Evolutionary conservation across 1,140 invertebrate species (phyloP).

Genomic region (Metopolophium dirhodum): DNA sequence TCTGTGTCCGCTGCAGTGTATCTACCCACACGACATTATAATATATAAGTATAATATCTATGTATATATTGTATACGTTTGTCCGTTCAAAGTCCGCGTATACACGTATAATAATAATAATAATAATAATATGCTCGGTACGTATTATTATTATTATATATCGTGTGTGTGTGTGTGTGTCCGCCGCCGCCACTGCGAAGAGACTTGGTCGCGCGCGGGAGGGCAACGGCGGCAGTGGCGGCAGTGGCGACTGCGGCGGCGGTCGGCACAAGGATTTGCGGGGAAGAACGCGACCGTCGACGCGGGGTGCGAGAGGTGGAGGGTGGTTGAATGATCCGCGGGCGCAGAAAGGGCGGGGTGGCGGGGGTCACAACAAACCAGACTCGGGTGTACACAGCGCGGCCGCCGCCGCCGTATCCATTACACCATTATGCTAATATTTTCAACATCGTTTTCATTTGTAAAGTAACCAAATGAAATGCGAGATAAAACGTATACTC

Average conservation of each 20-base stretch:
- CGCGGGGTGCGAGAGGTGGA: background rate
- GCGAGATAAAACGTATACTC: conserved; percentile 39
- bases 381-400: conserved; percentile 9
- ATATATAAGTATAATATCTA: background rate
- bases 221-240: background rate
- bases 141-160: background rate
- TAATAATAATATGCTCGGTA: background rate
- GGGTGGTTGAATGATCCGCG: background rate
- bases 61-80: background rate
- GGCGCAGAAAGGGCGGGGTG: background rate
- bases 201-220: background rate
- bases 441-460: conserved; percentile 55
- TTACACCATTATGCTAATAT: conserved; percentile 56
- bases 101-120: background rate
- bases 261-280: conserved; percentile 10
- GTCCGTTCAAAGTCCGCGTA: background rate
- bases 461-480: conserved; percentile 53
- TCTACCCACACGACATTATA: background rate
- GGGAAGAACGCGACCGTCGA: background rate
- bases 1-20: background rate
- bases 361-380: conserved; percentile 17
- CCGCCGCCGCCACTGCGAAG: background rate
- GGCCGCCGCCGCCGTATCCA: conserved; percentile 33
- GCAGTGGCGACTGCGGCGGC: background rate
- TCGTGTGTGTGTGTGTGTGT: background rate